Percentiles rank a stretch among this genome's conserved stretches.
Evolutionary conservation across 2,888 invertebrate genomes (phyloP).

Genomic region (Lutraria lutraria): DNA sequence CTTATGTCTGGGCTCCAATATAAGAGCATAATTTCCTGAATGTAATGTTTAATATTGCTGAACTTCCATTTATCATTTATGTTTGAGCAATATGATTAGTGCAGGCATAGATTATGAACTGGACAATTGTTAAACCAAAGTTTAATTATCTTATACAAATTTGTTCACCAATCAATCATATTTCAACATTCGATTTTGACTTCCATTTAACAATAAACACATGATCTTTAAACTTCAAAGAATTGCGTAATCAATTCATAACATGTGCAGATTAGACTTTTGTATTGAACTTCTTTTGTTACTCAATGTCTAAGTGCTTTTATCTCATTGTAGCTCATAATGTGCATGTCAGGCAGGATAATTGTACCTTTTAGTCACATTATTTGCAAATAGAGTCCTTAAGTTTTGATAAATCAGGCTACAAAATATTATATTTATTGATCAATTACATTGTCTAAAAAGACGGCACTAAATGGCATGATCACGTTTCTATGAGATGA

Average conservation of each 20-base stretch:
- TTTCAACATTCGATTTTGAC: constrained; percentile 15
- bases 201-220: not conserved
- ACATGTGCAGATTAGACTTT: constrained; percentile 1
- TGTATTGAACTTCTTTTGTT: not conserved
- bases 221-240: constrained; percentile 13
- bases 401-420: constrained; percentile 10
- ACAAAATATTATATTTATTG: constrained; percentile 10
- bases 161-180: not conserved
- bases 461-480: not conserved
- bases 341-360: not conserved
- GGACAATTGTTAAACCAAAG: not conserved
- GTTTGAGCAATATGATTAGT: not conserved
- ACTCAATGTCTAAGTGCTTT: not conserved
- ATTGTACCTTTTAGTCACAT: constrained; percentile 14
- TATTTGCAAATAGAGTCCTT: not conserved
- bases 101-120: not conserved
- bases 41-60: not conserved
- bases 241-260: not conserved
- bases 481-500: not conserved
- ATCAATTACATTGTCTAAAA: constrained; percentile 3
- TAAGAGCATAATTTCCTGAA: not conserved
- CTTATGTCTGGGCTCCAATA: not conserved
- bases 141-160: not conserved
- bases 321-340: constrained; percentile 4
- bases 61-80: not conserved